Conservation (phyloP, 2,113 vertebrate species). For the Muntiacus reevesi region DNA sequence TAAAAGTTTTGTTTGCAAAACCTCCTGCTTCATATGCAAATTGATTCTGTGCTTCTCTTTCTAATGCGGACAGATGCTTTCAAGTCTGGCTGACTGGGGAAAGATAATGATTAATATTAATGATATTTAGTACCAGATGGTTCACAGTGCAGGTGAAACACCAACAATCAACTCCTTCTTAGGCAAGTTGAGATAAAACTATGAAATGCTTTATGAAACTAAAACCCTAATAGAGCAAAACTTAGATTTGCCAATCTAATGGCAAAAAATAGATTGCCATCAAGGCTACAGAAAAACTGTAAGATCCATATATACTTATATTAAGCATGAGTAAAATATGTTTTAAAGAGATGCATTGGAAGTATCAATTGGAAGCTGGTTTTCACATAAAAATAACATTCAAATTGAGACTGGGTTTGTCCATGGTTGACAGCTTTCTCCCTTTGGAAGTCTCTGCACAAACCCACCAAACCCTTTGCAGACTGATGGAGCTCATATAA, state of each 20-base stretch:
- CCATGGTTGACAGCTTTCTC: neutral
- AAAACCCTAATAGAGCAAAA: neutral
- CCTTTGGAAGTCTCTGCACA: neutral
- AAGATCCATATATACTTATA: neutral
- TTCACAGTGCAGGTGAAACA: slow-evolving; percentile 31
- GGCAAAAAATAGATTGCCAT: neutral
- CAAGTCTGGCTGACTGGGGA: slow-evolving; percentile 2
- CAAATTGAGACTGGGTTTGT: neutral
- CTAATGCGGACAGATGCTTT: slow-evolving; percentile 34
- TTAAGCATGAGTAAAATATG: neutral
- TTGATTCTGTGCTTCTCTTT: slow-evolving; percentile 7
- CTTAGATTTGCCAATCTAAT: neutral
- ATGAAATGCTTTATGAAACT: slow-evolving; percentile 40
- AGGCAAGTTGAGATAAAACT: slow-evolving; percentile 19
- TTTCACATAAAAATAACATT: slow-evolving; percentile 18
- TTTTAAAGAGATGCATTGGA: neutral
- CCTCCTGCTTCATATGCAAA: neutral
- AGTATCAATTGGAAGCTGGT: neutral
- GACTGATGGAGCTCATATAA: neutral
- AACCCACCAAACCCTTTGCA: neutral
- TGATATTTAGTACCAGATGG: slow-evolving; percentile 14
- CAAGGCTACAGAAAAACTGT: neutral
- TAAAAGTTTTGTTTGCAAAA: neutral
- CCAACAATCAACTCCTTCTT: slow-evolving; percentile 27
- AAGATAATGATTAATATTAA: slow-evolving; percentile 61